Conservation (phyloP, 2,888 invertebrate species). For the Tethea ocularis region DNA sequence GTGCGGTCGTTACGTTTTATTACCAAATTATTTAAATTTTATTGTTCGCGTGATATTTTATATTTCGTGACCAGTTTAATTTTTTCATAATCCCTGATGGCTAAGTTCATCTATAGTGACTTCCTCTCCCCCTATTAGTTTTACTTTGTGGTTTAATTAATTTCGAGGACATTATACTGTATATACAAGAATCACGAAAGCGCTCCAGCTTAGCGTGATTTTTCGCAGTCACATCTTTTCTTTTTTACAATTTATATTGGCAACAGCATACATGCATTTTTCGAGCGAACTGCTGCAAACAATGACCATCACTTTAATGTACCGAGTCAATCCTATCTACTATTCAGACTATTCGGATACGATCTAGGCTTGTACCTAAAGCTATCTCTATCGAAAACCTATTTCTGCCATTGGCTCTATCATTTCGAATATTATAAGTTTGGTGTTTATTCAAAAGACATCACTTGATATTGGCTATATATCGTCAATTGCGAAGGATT, state of each 20-base stretch:
- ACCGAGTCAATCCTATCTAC: slow-evolving; percentile 86
- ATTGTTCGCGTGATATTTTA: neutral
- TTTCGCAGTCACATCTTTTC: slow-evolving; percentile 23
- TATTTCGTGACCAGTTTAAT: slow-evolving; percentile 15
- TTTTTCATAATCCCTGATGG: slow-evolving; percentile 59
- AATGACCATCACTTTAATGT: slow-evolving; percentile 79
- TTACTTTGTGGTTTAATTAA: slow-evolving; percentile 41
- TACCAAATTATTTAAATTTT: neutral
- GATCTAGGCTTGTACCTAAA: slow-evolving; percentile 68
- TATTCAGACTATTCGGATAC: slow-evolving; percentile 88
- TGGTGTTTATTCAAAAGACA: slow-evolving; percentile 75
- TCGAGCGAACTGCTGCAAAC: slow-evolving; percentile 70
- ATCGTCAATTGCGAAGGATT: slow-evolving; percentile 30
- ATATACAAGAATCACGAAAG: slow-evolving; percentile 22
- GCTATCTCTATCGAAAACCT: slow-evolving; percentile 49
- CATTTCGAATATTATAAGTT: slow-evolving; percentile 79
- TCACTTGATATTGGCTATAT: slow-evolving; percentile 63
- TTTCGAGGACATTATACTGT: slow-evolving; percentile 23
- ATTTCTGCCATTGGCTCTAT: slow-evolving; percentile 75
- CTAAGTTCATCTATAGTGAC: slow-evolving; percentile 74
- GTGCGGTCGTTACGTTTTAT: slow-evolving; percentile 38
- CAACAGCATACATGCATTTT: slow-evolving; percentile 75
- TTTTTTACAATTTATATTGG: slow-evolving; percentile 60
- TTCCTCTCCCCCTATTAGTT: slow-evolving; percentile 72
- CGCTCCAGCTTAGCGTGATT: slow-evolving; percentile 16